Evolutionary conservation across 2,888 invertebrate genomes (phyloP).

Genomic region (Asteroscopus sphinx): DNA sequence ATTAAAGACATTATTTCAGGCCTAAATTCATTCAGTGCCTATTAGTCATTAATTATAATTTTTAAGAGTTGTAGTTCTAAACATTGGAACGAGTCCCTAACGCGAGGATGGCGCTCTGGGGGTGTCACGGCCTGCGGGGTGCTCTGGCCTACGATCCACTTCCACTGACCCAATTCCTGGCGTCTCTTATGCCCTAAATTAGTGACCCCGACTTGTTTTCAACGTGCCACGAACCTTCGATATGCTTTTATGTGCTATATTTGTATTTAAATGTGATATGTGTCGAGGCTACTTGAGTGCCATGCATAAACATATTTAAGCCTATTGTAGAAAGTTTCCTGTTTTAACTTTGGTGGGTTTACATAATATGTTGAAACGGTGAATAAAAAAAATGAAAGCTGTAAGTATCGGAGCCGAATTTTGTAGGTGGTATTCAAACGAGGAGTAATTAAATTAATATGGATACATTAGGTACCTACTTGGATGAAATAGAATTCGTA

Average conservation of each 20-base stretch:
- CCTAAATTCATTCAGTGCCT: too few relatives aligned
- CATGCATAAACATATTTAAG: slow-evolving; percentile 2
- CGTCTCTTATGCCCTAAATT: slow-evolving; percentile 56
- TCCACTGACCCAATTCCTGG: slow-evolving; percentile 63
- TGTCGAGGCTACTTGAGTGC: not conserved
- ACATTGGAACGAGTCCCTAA: slow-evolving; percentile 27
- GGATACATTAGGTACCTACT: too few relatives aligned
- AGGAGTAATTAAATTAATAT: too few relatives aligned
- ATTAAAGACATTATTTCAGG: too few relatives aligned
- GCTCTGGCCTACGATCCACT: slow-evolving; percentile 49
- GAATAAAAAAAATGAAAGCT: too few relatives aligned
- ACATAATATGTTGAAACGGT: too few relatives aligned
- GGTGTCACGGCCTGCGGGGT: slow-evolving; percentile 13
- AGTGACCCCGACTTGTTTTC: slow-evolving; percentile 45
- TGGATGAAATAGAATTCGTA: too few relatives aligned
- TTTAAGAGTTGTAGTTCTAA: slow-evolving; percentile 4
- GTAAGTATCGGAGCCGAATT: too few relatives aligned
- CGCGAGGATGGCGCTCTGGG: slow-evolving; percentile 21
- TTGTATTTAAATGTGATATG: too few relatives aligned
- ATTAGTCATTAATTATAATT: too few relatives aligned
- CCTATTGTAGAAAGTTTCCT: not conserved
- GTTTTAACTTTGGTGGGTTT: not conserved
- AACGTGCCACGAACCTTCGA: slow-evolving; percentile 13
- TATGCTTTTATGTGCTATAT: slow-evolving; percentile 6
- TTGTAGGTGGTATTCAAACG: too few relatives aligned